phyloP scores from a whole-genome alignment of 1,140 invertebrate species.

The Telenomus remus region DNA sequence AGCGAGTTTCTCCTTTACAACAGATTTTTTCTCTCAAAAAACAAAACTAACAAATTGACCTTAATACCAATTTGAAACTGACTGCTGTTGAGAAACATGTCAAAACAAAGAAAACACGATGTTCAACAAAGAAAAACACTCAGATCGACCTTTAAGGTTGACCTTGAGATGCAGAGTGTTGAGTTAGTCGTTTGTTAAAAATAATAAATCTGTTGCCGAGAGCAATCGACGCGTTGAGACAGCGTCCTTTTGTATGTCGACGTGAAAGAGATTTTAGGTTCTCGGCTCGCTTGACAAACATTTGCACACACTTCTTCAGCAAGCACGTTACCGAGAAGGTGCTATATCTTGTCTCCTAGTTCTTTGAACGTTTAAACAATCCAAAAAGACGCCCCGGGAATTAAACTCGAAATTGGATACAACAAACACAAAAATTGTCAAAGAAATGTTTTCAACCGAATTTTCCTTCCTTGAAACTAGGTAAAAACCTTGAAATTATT shows the following conservation, averaged over 20 bases:
- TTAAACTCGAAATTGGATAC: too few species aligned
- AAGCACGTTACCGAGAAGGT: constrained; percentile 30
- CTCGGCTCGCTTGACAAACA: constrained; percentile 43
- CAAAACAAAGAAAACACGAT: neutral
- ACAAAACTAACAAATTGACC: constrained; percentile 21
- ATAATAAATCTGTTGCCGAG: neutral
- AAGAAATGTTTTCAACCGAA: too few species aligned
- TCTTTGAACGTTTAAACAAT: constrained; percentile 23
- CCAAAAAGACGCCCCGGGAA: too few species aligned
- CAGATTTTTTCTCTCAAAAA: constrained; percentile 10
- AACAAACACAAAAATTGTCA: too few species aligned
- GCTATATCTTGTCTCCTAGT: constrained; percentile 45
- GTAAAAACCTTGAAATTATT: too few species aligned
- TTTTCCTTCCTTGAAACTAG: too few species aligned
- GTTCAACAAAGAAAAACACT: too few species aligned
- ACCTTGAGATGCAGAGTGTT: neutral
- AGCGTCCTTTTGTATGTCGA: neutral
- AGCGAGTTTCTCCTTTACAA: constrained; percentile 16
- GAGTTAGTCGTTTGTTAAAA: too few species aligned
- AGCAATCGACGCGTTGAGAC: constrained; percentile 3
- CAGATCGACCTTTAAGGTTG: too few species aligned
- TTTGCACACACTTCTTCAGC: constrained; percentile 51
- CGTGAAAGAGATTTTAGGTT: constrained; percentile 20
- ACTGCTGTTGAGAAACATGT: too few species aligned
- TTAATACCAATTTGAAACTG: neutral